Evolutionary conservation across 2,113 vertebrate genomes (phyloP), one percentile per base, ranked within the genome.

Genomic region (Spermophilus dauricus): DNA sequence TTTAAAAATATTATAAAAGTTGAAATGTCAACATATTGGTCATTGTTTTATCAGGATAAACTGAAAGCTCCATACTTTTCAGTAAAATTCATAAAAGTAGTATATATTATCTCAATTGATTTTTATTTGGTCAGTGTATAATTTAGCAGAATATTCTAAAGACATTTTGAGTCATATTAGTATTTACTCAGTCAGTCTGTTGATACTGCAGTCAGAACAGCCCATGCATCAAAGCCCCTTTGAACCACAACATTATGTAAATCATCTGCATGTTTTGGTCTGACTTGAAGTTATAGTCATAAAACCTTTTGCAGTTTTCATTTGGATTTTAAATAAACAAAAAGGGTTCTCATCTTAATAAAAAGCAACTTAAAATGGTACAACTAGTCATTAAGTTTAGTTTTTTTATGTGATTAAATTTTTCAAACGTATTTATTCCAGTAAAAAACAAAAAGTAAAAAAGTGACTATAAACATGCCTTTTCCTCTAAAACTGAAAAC

Each of bases 401-500:
- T 65, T 45, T 42, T 42, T 73, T 89, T 90, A 89, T 75, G 16
- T 89, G 34, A 30, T 88, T 94, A 42, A 53, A 34, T 86, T 63
- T 20, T 96, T 84, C 83, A 45, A 92, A 87, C 24, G 90, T 61
- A 90, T 82, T 82, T 92, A 96, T 95, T 86, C 67, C 34, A 76
- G 80, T 45, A 83, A 92, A 45, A 45, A 45, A 45, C 45, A 45
- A 45, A 45, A 45, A 76, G 80, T 39, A 83, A 92, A 83, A 83
- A 80, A 56, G 18, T 92, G 7, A 28, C 39, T 69, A 1, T 34
- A 84, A 93, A 85, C 61, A 45, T 93, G 37, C 18, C 51, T 90
- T 96, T 86, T 90, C 85, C 73, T 89, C 42, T 96, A 45, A 85
- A 94, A 91, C n/a, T 83, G 30, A 96, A 93, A 85, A 85, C 65